A percentile compares a stretch with the other conserved stretches of the same genome.
Evolutionary conservation across 2,113 vertebrate species (phyloP).

Genomic region (Sinocyclocheilus anshuiensis): DNA sequence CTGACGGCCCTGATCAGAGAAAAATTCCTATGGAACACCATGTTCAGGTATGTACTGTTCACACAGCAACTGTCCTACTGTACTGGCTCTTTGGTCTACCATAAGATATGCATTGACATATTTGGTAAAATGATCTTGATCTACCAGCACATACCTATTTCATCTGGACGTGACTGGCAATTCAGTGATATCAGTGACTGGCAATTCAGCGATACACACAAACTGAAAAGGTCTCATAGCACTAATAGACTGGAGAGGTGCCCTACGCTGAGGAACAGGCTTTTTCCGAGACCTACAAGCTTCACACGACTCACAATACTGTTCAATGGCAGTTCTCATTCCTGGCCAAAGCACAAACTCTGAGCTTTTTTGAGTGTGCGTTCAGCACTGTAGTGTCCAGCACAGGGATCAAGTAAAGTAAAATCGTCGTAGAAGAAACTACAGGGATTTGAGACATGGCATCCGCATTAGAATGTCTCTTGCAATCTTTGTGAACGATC

Average conservation of each 20-base stretch:
- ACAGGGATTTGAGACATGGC: not conserved
- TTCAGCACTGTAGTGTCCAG: constrained; percentile 22
- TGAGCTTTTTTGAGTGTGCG: not conserved
- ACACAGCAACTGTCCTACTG: not conserved
- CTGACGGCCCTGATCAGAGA: not conserved
- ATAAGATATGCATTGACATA: not conserved
- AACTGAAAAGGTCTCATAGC: not conserved
- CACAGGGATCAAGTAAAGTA: no score
- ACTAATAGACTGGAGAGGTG: not conserved
- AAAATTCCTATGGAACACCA: not conserved
- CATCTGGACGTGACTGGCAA: not conserved
- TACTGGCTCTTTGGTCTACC: not conserved
- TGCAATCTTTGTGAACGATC: constrained; percentile 15
- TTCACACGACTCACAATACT: not conserved
- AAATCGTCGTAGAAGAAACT: not conserved
- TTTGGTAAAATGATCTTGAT: not conserved
- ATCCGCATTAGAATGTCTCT: not conserved
- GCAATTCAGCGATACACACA: not conserved
- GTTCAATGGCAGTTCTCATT: not conserved
- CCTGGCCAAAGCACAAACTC: not conserved
- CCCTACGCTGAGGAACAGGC: no score
- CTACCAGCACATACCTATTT: not conserved
- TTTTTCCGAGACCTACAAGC: not conserved
- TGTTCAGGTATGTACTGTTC: not conserved
- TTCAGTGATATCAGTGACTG: not conserved